A percentile compares a stretch with the other conserved stretches of the same genome.
Conservation (phyloP, 1,140 invertebrate genomes). For the Neodiprion lecontei region DNA sequence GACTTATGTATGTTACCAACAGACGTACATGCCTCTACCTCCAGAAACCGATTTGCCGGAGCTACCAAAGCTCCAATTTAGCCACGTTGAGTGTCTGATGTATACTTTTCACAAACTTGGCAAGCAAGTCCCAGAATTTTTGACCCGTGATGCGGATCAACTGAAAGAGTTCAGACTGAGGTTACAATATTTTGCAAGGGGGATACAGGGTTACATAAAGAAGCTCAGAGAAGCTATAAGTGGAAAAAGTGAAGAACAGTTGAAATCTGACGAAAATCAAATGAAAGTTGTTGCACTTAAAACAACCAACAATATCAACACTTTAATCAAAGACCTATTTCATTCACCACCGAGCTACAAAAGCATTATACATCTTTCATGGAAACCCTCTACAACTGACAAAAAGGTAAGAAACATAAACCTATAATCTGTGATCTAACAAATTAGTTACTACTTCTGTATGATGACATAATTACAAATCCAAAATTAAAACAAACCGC, state of each 20-base stretch:
- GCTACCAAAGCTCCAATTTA: slow-evolving; percentile 85
- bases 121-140: slow-evolving; percentile 78
- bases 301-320: slow-evolving; percentile 92
- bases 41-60: slow-evolving; percentile 70
- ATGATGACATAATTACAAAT: neutral
- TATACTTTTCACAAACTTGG: slow-evolving; percentile 90
- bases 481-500: neutral
- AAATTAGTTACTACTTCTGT: neutral
- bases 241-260: slow-evolving; percentile 76
- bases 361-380: slow-evolving; percentile 84
- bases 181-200: slow-evolving; percentile 90
- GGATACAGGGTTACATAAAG: slow-evolving; percentile 92
- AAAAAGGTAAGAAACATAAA: slow-evolving; percentile 62
- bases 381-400: slow-evolving; percentile 72
- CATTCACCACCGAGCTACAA: slow-evolving; percentile 94
- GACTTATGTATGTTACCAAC: slow-evolving; percentile 36
- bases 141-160: slow-evolving; percentile 79
- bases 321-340: slow-evolving; percentile 93
- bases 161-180: slow-evolving; percentile 89
- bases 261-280: slow-evolving; percentile 83
- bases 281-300: slow-evolving; percentile 86
- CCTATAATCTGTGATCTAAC: neutral
- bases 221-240: slow-evolving; percentile 87
- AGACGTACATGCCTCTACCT: slow-evolving; percentile 82
- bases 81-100: slow-evolving; percentile 91